Percentiles rank a stretch among this genome's conserved stretches.
Evolutionary conservation across 2,797 vertebrate species (phyloP).

Genomic region (Buphagus erythrorhynchus): DNA sequence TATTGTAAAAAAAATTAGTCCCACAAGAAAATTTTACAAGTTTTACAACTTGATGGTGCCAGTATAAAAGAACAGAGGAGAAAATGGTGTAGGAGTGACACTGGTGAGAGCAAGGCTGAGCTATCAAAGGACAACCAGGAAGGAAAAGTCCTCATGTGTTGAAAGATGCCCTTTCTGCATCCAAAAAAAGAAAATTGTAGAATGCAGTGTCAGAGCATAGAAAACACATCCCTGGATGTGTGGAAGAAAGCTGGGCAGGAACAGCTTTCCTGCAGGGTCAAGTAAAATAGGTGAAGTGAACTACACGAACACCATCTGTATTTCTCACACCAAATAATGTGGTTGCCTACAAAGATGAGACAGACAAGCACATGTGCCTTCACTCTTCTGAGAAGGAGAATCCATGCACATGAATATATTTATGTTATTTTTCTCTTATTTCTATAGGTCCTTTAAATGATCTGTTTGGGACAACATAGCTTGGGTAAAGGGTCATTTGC

Average conservation of each 20-base stretch:
- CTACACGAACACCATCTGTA: neutral
- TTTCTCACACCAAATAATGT: neutral
- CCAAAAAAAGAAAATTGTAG: neutral
- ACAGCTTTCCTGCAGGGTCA: neutral
- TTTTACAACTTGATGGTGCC: neutral
- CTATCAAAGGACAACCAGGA: neutral
- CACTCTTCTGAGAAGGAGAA: neutral
- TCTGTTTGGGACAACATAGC: neutral
- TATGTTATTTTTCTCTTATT: neutral
- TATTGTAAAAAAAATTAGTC: neutral
- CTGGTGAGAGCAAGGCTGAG: neutral
- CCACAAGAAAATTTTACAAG: neutral
- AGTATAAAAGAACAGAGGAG: neutral
- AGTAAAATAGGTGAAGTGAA: neutral
- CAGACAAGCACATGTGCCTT: accelerated
- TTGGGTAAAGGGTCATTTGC: neutral
- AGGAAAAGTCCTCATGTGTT: accelerated
- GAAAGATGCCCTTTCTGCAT: neutral
- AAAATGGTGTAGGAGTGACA: neutral
- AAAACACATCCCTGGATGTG: accelerated
- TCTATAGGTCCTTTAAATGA: neutral
- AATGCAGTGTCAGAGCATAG: neutral
- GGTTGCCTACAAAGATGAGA: neutral
- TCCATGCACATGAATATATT: accelerated
- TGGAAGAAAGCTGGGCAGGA: neutral